A percentile compares a stretch with the other conserved stretches of the same genome.
phyloP scores from a whole-genome alignment of 1,140 invertebrate species.

The Pseudoatta argentina region DNA sequence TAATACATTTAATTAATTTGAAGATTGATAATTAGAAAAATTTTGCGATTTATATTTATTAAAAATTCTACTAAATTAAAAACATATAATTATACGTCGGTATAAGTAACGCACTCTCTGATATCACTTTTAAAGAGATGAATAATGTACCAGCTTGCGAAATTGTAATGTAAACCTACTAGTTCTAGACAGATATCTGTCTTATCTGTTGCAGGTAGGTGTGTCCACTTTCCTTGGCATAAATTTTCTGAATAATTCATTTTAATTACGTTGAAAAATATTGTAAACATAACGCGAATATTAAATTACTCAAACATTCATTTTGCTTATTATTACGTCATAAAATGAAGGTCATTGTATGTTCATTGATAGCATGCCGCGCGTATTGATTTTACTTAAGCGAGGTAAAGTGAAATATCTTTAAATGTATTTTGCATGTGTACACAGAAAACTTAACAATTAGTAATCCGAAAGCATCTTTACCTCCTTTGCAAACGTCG shows the following conservation, averaged over 20 bases:
- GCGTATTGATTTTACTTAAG: conserved; percentile 9
- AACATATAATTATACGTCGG: conserved; percentile 4
- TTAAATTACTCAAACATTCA: conserved; percentile 29
- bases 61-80: not conserved
- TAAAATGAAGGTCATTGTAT: not conserved
- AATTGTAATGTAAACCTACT: conserved; percentile 32
- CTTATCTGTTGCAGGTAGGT: conserved; percentile 40
- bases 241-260: not conserved
- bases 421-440: not conserved
- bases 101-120: not conserved
- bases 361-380: not conserved
- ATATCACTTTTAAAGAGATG: not conserved
- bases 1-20: not conserved
- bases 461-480: not conserved
- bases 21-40: not conserved
- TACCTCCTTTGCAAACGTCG: conserved; percentile 88
- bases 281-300: not conserved
- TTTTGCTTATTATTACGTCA: not conserved
- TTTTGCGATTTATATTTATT: too few species aligned
- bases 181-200: conserved; percentile 34
- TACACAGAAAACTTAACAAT: not conserved
- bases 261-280: not conserved
- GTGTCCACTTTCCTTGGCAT: not conserved
- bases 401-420: not conserved
- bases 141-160: conserved; percentile 47